Evolutionary conservation across 2,113 vertebrate genomes (phyloP).

Genomic region (Halcyon senegalensis): DNA sequence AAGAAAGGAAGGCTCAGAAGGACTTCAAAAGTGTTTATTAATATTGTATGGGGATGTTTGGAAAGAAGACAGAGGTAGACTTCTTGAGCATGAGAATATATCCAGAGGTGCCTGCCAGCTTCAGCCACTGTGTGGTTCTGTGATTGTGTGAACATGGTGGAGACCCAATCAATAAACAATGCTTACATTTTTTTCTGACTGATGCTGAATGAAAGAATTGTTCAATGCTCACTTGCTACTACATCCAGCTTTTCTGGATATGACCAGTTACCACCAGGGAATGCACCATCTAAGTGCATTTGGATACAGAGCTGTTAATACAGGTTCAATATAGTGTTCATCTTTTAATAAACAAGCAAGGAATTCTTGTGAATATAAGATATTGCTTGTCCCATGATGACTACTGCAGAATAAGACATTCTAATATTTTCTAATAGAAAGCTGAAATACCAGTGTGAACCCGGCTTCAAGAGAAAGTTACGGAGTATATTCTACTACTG

Average conservation of each 20-base stretch:
- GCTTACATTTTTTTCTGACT: neutral
- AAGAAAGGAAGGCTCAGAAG: neutral
- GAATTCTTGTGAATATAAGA: neutral
- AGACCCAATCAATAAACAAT: neutral
- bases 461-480: neutral
- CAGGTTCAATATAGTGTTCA: neutral
- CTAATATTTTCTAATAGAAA: neutral
- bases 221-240: neutral
- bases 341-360: neutral
- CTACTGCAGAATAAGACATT: neutral
- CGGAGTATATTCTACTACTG: neutral
- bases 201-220: neutral
- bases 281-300: neutral
- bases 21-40: neutral
- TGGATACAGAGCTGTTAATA: neutral
- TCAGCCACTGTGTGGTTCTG: neutral
- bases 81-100: neutral
- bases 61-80: neutral
- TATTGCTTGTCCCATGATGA: neutral
- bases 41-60: no score
- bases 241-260: neutral
- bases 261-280: neutral
- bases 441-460: neutral
- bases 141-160: neutral
- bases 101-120: neutral